These are phyloP conservation scores for Notechis scutatus DNA, from an alignment of 2,113 vertebrate species.

Conservation along the genomic window DNA sequence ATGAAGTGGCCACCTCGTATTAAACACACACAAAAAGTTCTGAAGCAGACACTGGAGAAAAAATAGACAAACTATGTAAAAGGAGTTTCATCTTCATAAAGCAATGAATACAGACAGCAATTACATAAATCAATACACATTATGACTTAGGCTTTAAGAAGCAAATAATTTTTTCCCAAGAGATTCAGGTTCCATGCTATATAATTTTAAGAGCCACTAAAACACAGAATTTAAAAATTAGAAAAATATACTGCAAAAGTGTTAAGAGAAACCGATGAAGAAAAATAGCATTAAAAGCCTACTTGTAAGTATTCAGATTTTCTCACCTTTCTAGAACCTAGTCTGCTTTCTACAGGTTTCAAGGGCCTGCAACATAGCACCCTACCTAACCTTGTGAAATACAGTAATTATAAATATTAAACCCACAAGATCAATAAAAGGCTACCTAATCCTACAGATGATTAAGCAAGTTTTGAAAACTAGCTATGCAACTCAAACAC, in stretches of 20 bases:
- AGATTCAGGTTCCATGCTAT: not conserved
- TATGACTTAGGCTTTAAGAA: not conserved
- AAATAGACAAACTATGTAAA: not conserved
- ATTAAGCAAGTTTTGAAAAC: constrained; percentile 48
- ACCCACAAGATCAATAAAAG: constrained; percentile 36
- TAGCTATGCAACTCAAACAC: constrained; percentile 45
- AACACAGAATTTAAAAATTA: not conserved
- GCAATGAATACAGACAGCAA: not conserved
- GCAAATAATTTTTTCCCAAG: not conserved
- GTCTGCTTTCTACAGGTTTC: not conserved
- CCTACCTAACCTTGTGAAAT: constrained; percentile 6
- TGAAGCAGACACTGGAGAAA: constrained; percentile 11
- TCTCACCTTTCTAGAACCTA: not conserved
- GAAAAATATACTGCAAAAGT: not conserved
- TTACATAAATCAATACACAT: not conserved
- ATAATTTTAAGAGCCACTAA: not conserved
- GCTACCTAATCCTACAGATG: constrained; percentile 27
- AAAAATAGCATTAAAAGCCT: not conserved
- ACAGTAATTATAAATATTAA: not conserved
- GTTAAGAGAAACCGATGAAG: not conserved
- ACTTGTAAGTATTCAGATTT: not conserved
- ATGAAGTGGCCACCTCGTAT: not conserved
- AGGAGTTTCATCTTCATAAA: constrained; percentile 1
- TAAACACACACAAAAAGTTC: constrained; percentile 1
- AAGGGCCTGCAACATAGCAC: constrained; percentile 40